Percentiles rank a stretch among this genome's conserved stretches.
Conservation (phyloP, 2,797 vertebrate genomes). For the Crypturellus tataupa region DNA sequence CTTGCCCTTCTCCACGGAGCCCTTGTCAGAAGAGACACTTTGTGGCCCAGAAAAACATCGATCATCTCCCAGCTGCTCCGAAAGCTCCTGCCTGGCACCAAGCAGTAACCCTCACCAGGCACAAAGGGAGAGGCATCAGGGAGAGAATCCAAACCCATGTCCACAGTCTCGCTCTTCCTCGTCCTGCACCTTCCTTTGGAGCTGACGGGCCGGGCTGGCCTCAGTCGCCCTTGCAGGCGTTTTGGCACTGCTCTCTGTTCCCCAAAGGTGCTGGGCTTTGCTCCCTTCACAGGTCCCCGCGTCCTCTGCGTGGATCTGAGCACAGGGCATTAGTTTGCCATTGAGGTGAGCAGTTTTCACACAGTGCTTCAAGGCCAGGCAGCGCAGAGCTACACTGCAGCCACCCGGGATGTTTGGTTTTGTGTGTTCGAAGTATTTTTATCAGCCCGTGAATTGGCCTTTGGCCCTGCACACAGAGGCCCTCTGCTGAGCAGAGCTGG, state of each 20-base stretch:
- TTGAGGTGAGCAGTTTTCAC: not conserved
- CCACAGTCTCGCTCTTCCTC: not conserved
- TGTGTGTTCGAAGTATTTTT: no score
- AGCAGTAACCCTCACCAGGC: not conserved
- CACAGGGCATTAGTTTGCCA: not conserved
- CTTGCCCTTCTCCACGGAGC: accelerated
- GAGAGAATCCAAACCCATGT: not conserved
- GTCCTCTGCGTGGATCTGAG: not conserved
- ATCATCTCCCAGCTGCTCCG: not conserved
- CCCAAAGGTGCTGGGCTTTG: not conserved
- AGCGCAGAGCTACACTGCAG: no score
- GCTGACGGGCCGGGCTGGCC: not conserved
- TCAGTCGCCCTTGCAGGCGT: not conserved
- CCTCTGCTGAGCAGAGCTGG: no score
- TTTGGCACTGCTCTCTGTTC: not conserved
- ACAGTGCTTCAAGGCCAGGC: no score
- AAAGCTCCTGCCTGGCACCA: not conserved
- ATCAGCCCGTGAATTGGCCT: no score
- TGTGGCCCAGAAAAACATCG: not conserved
- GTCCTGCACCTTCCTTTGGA: no score
- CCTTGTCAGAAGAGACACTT: not conserved
- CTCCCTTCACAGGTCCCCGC: no score
- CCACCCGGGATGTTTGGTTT: no score
- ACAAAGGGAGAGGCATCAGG: not conserved
- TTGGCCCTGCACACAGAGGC: no score